phyloP scores from a whole-genome alignment of 2,888 invertebrate genomes.

The Anagyrus pseudococci region DNA sequence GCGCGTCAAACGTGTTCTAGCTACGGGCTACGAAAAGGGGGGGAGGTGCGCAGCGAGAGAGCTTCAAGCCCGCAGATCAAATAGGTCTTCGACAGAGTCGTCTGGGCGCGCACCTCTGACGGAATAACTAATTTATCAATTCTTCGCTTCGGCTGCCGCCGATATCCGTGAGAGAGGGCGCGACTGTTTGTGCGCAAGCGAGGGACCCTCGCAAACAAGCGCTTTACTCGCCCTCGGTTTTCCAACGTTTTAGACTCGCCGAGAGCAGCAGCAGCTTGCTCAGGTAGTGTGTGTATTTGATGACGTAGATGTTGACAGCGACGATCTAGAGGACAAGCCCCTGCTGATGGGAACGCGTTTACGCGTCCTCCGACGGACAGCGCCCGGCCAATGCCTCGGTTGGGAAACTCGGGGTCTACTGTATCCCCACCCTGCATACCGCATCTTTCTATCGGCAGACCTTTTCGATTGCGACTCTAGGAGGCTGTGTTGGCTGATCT shows the following conservation, averaged over 20 bases:
- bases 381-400: no score
- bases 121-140: conserved; percentile 63
- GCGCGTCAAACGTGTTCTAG: no score
- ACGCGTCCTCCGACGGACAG: no score
- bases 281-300: no score
- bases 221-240: not conserved
- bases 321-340: not conserved
- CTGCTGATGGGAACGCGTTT: no score
- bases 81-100: conserved; percentile 35
- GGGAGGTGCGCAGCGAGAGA: conserved; percentile 34
- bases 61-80: conserved; percentile 52
- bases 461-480: no score
- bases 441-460: no score
- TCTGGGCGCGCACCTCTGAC: conserved; percentile 49
- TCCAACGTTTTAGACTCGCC: no score
- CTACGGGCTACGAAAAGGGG: not conserved
- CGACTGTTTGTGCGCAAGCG: conserved; percentile 20
- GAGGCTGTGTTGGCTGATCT: no score
- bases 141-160: conserved; percentile 60
- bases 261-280: not conserved
- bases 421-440: no score
- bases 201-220: conserved; percentile 11
- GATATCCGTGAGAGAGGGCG: conserved; percentile 45
- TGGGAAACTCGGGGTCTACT: no score
- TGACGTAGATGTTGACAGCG: no score